phyloP scores from a whole-genome alignment of 92 coral and sea anemone genomes.

The Hydrozoanthus gracilis region DNA sequence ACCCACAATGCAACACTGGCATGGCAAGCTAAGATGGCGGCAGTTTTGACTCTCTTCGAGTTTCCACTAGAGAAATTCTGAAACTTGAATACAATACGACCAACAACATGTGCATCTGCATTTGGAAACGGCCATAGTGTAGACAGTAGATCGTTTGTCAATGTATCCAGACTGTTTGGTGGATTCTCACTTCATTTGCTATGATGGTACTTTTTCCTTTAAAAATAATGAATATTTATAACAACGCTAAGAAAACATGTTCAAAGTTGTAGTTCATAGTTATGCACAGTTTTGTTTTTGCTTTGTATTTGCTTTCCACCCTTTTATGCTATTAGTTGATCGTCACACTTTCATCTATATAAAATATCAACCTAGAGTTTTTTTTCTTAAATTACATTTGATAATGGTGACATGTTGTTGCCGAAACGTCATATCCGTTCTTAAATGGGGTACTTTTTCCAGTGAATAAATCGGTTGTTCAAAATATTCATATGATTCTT shows the following conservation, averaged over 20 bases:
- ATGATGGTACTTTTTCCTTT: slow-evolving; percentile 12
- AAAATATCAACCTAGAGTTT: too few species aligned
- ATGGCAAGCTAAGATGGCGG: slow-evolving; percentile 49
- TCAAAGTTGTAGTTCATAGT: not conserved
- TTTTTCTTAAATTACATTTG: too few species aligned
- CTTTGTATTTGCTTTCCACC: too few species aligned
- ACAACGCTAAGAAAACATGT: not conserved
- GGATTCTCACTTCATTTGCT: not conserved
- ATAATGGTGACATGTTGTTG: too few species aligned
- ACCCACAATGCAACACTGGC: slow-evolving; percentile 26
- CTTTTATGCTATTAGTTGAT: too few species aligned
- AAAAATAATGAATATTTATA: not conserved
- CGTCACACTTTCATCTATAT: too few species aligned
- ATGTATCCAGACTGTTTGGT: not conserved
- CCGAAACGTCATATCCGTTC: too few species aligned
- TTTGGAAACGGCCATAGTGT: not conserved
- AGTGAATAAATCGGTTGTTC: too few species aligned
- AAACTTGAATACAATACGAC: not conserved
- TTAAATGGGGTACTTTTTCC: too few species aligned
- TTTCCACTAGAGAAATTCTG: not conserved
- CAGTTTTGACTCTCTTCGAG: slow-evolving; percentile 22
- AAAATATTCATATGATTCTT: too few species aligned
- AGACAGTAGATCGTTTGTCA: not conserved
- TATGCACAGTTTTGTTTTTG: too few species aligned
- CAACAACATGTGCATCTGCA: too few species aligned